Evolutionary conservation across 2,888 invertebrate genomes (phyloP).

Genomic region (Microplitis manilae): DNA sequence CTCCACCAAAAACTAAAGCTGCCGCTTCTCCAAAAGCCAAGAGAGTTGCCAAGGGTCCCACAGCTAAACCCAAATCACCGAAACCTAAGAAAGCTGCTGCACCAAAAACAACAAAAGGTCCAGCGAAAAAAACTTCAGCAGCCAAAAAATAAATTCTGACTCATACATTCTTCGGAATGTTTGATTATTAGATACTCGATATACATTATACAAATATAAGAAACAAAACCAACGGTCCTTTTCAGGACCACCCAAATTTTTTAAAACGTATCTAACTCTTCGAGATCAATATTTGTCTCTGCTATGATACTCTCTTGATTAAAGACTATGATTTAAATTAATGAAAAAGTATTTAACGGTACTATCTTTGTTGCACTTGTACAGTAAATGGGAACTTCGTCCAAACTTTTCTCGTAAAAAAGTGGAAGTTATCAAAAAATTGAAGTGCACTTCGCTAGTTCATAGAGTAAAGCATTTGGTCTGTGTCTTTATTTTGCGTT

Average conservation of each 20-base stretch:
- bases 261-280: neutral
- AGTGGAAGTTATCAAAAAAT: too few species aligned
- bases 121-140: conserved; percentile 16
- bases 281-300: neutral
- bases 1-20: conserved; percentile 48
- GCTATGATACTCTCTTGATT: too few species aligned
- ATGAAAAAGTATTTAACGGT: too few species aligned
- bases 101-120: conserved; percentile 35
- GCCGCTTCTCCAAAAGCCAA: conserved; percentile 15
- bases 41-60: conserved; percentile 40
- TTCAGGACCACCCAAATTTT: neutral
- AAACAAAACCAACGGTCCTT: neutral
- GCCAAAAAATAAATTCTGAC: neutral
- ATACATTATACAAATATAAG: neutral
- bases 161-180: neutral
- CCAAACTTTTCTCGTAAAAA: too few species aligned
- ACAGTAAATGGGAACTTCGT: too few species aligned
- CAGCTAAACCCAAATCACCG: conserved; percentile 49
- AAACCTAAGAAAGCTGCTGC: conserved; percentile 48
- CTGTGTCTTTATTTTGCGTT: too few species aligned
- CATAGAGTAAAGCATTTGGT: too few species aligned
- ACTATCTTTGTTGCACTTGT: too few species aligned
- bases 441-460: too few species aligned
- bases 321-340: too few species aligned
- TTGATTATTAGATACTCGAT: too few species aligned